Evolutionary conservation across 2,888 invertebrate species (phyloP).

Genomic region (Tetragonula carbonaria): DNA sequence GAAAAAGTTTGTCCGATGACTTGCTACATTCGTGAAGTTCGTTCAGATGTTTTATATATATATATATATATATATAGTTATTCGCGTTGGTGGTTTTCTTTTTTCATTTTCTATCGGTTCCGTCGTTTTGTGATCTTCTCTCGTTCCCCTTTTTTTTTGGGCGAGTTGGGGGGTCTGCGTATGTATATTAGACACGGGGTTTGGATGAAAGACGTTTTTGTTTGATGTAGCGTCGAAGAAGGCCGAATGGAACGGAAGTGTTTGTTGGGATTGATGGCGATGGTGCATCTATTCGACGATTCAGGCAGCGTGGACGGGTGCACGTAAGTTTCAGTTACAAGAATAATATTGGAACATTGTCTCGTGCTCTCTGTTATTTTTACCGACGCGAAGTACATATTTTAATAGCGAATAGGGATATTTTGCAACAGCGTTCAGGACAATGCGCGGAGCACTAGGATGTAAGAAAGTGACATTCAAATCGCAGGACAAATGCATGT

Average conservation of each 20-base stretch:
- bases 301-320: too few relatives aligned
- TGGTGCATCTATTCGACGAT: too few relatives aligned
- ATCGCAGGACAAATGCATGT: too few relatives aligned
- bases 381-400: too few relatives aligned
- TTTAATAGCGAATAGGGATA: too few relatives aligned
- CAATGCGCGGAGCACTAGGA: too few relatives aligned
- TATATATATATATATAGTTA: constrained; percentile 1
- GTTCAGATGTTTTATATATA: constrained; percentile 2
- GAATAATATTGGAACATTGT: too few relatives aligned
- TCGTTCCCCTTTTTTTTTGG: neutral
- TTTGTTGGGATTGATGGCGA: neutral
- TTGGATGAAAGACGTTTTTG: neutral
- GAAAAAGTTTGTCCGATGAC: constrained; percentile 1
- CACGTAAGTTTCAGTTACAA: too few relatives aligned
- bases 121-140: too few relatives aligned
- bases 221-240: neutral
- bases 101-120: neutral
- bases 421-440: too few relatives aligned
- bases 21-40: constrained; percentile 42
- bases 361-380: too few relatives aligned
- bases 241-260: neutral
- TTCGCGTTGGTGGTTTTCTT: neutral
- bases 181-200: neutral
- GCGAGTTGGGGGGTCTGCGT: neutral
- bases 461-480: too few relatives aligned